Base-by-base conservation (phyloP, 2,113 vertebrate genomes). In the Poecile atricapillus region DNA sequence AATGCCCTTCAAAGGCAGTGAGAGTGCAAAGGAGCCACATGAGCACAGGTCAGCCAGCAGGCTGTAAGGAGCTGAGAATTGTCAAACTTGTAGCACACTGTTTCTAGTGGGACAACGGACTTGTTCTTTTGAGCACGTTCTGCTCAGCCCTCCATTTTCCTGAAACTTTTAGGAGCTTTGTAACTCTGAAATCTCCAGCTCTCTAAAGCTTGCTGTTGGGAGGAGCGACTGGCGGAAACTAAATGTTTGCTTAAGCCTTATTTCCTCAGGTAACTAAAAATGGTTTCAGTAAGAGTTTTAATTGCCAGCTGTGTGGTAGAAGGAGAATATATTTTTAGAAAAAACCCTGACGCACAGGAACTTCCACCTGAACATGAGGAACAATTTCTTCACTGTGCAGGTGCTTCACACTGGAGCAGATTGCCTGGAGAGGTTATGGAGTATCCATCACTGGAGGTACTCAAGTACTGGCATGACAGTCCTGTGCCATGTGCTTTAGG, bases 51-150 rank as follows among this genome's bases (percentile, higher is more conserved):
- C 6, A 0, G 59, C 35, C 30, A 73, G 37, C 28, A 59, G 58
- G 8, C 49, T 43, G 14, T 50, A 11, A 21, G 35, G 83, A 68
- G 30, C 13, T 68, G 58, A 20, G 37, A 55, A 37, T 8, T 50
- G 8, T n/a, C 0, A 0, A 20, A 63, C 23, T 70, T 67, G 10
- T 13, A 63, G 16, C 2, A 1, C 15, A 12, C 13, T 56, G 20
- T 62, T 91, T 87, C 47, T 21, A 23, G 37, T 28, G 31, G 56
- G 19, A 37, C 46, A 37, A 16, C 41, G 25, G 31, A 10, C 22
- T 85, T 80, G 11, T 33, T 68, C 35, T 41, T 76, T 59, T 41
- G 46, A 88, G 35, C 12, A 70, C 80, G 18, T 41, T 74, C 37
- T 60, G 19, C 46, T 69, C 23, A 44, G 41, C 15, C 20, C 22